phyloP scores from a whole-genome alignment of 2,113 vertebrate species.

The Herpailurus yagouaroundi region DNA sequence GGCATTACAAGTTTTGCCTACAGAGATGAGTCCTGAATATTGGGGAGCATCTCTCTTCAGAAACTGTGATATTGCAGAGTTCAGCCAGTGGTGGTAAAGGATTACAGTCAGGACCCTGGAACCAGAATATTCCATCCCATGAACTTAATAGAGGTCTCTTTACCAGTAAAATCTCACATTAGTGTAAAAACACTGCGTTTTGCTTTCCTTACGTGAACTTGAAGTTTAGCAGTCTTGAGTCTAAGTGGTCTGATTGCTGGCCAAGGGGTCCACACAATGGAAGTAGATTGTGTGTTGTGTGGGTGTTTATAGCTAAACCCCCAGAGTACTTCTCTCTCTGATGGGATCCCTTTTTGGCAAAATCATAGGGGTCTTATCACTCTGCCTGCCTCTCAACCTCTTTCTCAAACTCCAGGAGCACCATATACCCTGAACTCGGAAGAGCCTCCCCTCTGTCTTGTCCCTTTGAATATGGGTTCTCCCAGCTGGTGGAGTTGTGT shows the following conservation, averaged over 20 bases:
- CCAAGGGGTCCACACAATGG: background rate
- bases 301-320: no score
- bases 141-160: background rate
- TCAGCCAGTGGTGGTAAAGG: background rate
- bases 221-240: background rate
- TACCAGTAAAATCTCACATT: background rate
- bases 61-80: background rate
- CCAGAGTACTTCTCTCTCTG: background rate
- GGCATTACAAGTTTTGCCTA: background rate
- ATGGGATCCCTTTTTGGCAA: background rate
- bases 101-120: background rate
- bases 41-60: background rate
- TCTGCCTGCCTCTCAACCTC: background rate
- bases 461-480: background rate
- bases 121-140: background rate
- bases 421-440: background rate
- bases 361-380: background rate
- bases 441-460: background rate
- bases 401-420: background rate
- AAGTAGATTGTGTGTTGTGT: rapidly evolving
- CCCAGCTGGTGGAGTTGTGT: background rate
- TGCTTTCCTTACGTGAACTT: background rate
- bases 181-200: background rate
- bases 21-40: background rate
- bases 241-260: background rate